A percentile compares a stretch with the other conserved stretches of the same genome.
Evolutionary conservation across 2,797 vertebrate genomes (phyloP).

Genomic region (Alfaro cultratus): DNA sequence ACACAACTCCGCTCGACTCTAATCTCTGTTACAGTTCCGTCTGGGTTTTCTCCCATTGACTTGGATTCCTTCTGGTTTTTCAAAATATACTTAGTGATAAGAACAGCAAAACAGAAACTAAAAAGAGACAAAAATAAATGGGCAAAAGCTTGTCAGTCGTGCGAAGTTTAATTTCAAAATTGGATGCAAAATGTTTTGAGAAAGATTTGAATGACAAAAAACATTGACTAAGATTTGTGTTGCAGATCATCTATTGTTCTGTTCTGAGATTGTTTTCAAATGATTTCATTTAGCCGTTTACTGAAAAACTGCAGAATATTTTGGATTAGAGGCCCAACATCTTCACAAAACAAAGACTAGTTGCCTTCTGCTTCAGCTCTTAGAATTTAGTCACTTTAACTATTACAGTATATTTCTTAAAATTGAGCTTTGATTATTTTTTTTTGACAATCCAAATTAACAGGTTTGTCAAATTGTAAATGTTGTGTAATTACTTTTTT

Average conservation of each 20-base stretch:
- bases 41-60: too few species aligned
- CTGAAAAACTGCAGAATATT: not conserved
- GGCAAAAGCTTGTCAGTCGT: too few species aligned
- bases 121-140: not conserved
- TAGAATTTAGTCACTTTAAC: not conserved
- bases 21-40: too few species aligned
- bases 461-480: not conserved
- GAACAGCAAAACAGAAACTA: not conserved
- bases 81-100: not conserved
- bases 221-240: too few species aligned
- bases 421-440: too few species aligned
- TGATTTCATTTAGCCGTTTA: not conserved
- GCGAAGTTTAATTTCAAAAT: not conserved
- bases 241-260: too few species aligned
- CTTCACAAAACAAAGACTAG: not conserved
- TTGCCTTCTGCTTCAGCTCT: not conserved
- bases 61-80: not conserved
- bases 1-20: too few species aligned
- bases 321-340: not conserved
- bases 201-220: too few species aligned
- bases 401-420: not conserved
- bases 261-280: not conserved
- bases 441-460: not conserved
- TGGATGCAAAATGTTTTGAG: not conserved
- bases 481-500: not conserved